Base-by-base conservation (phyloP, 2,888 invertebrate genomes). In the Acanthosepion esculentum region DNA sequence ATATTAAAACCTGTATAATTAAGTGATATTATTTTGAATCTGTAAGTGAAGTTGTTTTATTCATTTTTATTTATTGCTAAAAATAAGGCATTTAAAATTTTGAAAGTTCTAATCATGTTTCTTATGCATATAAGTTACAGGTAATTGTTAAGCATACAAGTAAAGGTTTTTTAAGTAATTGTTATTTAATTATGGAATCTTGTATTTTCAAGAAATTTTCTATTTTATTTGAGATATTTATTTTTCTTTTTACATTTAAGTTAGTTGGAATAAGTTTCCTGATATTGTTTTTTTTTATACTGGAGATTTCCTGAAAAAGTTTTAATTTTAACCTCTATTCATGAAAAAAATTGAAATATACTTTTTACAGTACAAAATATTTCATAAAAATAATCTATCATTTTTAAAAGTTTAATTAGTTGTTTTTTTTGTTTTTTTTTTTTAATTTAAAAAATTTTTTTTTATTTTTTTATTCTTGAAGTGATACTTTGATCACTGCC, bases 401-500 rank as follows among this genome's bases (percentile, higher is more conserved):
- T 78, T 12, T 3, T 78, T 33, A 78, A 78, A 78, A n/a, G 78
- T 33, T n/a, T 78, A 78, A 78, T 78, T 4, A n/a, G 6, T 78
- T 33, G 12, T 2, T n/a, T n/a, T 5, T 15, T n/a, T n/a, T 78
- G n/a, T 33, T 10, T 78, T 78, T 33, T 33, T 59, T 41, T 41
- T 41, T 41, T 41, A 59, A 59, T 23, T n/a, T n/a, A n/a, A n/a
- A n/a, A n/a, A n/a, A n/a, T n/a, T n/a, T n/a, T n/a, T n/a, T n/a
- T 3, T 1, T 15, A 4, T 78, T 33, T 15, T 78, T 78, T 78
- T 78, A 78, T 78, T 78, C 78, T 78, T 78, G 33, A 78, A 78
- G 78, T 78, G 78, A 78, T 78, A 78, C 78, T 78, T 78, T 78
- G 78, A 78, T 78, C 78, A 78, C 78, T 78, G 78, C 15, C 78